Conservation (phyloP, 2,888 invertebrate species). For the Synergus laeviventris region DNA sequence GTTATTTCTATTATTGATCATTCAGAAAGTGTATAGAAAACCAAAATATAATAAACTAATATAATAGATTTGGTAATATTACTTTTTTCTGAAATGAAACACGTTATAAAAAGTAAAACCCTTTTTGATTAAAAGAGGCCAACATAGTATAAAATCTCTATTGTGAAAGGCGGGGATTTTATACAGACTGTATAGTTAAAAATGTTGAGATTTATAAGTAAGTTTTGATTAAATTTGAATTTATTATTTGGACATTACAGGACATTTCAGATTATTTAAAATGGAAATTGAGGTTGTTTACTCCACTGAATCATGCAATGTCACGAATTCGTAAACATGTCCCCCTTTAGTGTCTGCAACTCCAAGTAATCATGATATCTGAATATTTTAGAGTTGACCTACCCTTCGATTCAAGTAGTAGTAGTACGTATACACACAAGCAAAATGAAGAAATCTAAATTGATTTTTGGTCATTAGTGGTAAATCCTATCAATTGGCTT, state of each 20-base stretch:
- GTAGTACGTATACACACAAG: neutral
- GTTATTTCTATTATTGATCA: too few relatives aligned
- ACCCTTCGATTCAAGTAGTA: neutral
- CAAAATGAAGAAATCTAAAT: neutral
- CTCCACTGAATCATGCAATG: neutral
- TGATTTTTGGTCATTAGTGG: neutral
- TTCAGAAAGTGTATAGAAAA: too few relatives aligned
- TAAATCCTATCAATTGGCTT: too few relatives aligned
- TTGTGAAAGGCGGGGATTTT: neutral
- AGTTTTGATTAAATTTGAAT: neutral
- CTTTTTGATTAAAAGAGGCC: too few relatives aligned
- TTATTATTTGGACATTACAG: neutral
- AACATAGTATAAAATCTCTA: neutral
- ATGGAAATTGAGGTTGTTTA: neutral
- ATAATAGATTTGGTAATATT: too few relatives aligned
- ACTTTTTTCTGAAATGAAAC: too few relatives aligned
- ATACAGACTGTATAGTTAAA: neutral
- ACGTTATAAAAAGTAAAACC: too few relatives aligned
- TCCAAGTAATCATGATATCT: constrained; percentile 1
- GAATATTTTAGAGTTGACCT: neutral
- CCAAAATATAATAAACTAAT: too few relatives aligned
- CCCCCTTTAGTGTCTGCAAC: neutral
- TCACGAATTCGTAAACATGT: neutral
- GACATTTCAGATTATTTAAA: neutral
- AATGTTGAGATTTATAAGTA: neutral